A percentile compares a stretch with the other conserved stretches of the same genome.
phyloP scores from a whole-genome alignment of 2,113 vertebrate genomes.

The Albula goreensis region DNA sequence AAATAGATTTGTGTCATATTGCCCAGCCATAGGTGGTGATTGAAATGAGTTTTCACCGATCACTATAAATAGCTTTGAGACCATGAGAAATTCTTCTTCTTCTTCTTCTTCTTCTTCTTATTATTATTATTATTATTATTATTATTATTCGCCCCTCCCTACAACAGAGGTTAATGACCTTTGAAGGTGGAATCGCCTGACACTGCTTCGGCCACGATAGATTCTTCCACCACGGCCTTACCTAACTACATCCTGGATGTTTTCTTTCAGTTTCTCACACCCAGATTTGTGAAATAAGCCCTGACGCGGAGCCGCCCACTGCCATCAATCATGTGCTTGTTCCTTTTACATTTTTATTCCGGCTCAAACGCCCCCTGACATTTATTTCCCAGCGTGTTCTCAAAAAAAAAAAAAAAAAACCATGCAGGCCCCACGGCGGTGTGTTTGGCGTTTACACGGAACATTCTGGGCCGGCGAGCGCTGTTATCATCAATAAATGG shows the following conservation, averaged over 20 bases:
- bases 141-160: too few species aligned
- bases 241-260: background rate
- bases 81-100: too few species aligned
- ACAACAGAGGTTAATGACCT: background rate
- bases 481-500: background rate
- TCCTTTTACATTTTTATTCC: background rate
- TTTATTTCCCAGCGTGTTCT: background rate
- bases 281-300: too few species aligned
- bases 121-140: too few species aligned
- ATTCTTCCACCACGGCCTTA: too few species aligned
- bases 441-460: background rate
- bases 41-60: too few species aligned
- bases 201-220: too few species aligned
- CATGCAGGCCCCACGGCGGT: too few species aligned
- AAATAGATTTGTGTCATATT: too few species aligned
- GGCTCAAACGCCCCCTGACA: background rate
- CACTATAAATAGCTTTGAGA: too few species aligned
- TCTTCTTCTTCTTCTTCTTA: too few species aligned
- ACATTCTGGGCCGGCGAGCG: background rate
- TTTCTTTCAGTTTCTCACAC: background rate
- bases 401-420: background rate
- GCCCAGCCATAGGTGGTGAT: too few species aligned
- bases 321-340: background rate
- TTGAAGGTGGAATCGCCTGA: background rate
- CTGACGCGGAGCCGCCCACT: background rate